phyloP scores from a whole-genome alignment of 2,888 invertebrate species.

The Lasioglossum lativentre region DNA sequence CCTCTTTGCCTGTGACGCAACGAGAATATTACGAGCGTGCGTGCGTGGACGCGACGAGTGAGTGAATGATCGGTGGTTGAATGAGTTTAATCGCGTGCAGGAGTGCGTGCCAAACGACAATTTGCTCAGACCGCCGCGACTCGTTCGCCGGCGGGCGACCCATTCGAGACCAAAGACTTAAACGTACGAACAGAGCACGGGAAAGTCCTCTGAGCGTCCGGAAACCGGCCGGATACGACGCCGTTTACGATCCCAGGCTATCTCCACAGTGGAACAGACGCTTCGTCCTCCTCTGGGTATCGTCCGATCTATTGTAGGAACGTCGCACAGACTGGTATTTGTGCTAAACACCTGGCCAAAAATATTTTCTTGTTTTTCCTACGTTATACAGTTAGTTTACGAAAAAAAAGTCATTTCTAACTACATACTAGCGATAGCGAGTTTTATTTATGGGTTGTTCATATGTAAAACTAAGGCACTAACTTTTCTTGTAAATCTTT shows the following conservation, averaged over 20 bases:
- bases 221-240: slow-evolving; percentile 34
- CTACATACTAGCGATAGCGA: no score
- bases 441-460: no score
- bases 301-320: background rate
- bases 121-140: slow-evolving; percentile 82
- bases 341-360: no score
- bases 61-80: slow-evolving; percentile 61
- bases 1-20: slow-evolving; percentile 61
- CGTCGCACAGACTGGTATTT: no score
- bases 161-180: slow-evolving; percentile 83
- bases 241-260: background rate
- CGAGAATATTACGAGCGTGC: slow-evolving; percentile 51
- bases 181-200: slow-evolving; percentile 77
- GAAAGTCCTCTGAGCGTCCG: slow-evolving; percentile 58
- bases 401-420: no score
- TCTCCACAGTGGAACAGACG: slow-evolving; percentile 8
- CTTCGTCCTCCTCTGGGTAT: background rate
- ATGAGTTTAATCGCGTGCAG: slow-evolving; percentile 69
- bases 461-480: no score
- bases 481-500: no score
- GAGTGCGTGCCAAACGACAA: slow-evolving; percentile 81
- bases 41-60: slow-evolving; percentile 63
- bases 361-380: no score
- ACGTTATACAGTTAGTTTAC: no score
- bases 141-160: slow-evolving; percentile 77